Conservation (phyloP, 2,888 invertebrate species). For the Blomia tropicalis region DNA sequence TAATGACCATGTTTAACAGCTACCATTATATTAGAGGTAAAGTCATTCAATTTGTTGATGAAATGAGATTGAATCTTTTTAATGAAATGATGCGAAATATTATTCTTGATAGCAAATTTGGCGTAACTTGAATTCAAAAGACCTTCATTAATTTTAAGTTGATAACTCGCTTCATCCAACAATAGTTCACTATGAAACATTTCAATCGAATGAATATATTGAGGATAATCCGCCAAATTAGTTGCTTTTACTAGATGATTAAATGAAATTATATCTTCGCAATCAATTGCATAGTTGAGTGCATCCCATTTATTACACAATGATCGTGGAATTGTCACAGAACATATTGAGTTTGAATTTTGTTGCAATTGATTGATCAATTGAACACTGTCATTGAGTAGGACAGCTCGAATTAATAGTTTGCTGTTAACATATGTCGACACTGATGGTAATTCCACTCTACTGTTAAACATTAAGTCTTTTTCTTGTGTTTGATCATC, state of each 20-base stretch:
- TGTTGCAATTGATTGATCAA: constrained; percentile 35
- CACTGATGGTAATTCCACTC: constrained; percentile 35
- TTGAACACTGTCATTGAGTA: constrained; percentile 35
- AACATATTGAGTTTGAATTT: constrained; percentile 33
- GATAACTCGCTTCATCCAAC: background rate
- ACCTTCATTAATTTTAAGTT: background rate
- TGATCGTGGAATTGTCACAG: constrained; percentile 33
- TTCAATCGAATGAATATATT: background rate
- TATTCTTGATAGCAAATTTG: background rate
- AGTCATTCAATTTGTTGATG: background rate
- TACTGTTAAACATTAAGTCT: constrained; percentile 16
- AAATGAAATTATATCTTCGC: constrained; percentile 31
- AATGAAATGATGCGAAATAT: background rate
- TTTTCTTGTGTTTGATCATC: constrained; percentile 5
- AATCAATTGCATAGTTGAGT: constrained; percentile 34
- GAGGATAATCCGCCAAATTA: background rate
- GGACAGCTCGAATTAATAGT: constrained; percentile 39
- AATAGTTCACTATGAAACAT: background rate
- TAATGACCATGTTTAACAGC: constrained; percentile 38
- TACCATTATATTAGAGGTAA: constrained; percentile 30
- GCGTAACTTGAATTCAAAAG: background rate
- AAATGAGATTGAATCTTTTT: background rate
- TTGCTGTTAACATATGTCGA: constrained; percentile 37
- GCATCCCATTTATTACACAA: constrained; percentile 33
- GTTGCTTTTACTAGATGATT: background rate